Conservation (phyloP, 1,140 invertebrate genomes). For the Orchesella cincta region DNA sequence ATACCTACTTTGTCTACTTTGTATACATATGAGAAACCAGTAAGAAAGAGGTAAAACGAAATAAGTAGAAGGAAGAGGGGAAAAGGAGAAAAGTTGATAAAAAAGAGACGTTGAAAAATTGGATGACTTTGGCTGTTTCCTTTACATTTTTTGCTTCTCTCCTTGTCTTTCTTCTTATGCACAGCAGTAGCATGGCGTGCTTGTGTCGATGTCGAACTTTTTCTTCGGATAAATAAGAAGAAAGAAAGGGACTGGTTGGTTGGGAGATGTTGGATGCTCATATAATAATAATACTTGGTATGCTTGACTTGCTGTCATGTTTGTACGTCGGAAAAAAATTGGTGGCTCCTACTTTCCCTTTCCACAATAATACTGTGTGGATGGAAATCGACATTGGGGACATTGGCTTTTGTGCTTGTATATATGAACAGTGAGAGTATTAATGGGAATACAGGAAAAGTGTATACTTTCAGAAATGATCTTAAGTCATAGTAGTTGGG, state of each 20-base stretch:
- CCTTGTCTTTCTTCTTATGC: neutral
- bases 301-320: conserved; percentile 25
- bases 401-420: neutral
- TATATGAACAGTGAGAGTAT: neutral
- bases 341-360: neutral
- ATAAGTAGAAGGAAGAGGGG: neutral
- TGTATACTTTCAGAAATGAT: no score
- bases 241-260: no score
- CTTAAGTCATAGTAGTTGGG: no score
- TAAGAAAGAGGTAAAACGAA: conserved; percentile 1
- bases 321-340: neutral
- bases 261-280: conserved; percentile 16
- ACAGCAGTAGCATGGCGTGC: neutral
- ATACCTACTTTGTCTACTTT: neutral
- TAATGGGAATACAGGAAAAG: no score
- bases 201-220: neutral
- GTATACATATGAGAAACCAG: neutral
- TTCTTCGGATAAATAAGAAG: no score
- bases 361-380: conserved; percentile 10
- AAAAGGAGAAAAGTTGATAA: conserved; percentile 36
- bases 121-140: conserved; percentile 34
- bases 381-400: conserved; percentile 11
- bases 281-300: neutral
- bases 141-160: conserved; percentile 12
- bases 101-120: conserved; percentile 46